Evolutionary conservation across 2,888 invertebrate genomes (phyloP).

Genomic region (Phytoseiulus persimilis): DNA sequence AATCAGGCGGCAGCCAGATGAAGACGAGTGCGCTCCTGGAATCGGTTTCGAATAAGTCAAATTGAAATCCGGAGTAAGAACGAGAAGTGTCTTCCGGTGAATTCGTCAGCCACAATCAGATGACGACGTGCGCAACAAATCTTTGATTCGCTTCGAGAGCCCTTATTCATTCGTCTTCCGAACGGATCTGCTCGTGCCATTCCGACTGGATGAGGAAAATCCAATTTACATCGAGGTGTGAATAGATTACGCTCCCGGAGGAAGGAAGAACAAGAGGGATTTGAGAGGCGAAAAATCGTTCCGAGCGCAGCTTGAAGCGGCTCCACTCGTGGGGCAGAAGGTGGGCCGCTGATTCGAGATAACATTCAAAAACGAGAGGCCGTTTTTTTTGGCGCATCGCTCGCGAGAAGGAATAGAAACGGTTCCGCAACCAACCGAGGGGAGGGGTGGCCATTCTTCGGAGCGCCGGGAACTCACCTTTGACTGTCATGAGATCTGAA

Average conservation of each 20-base stretch:
- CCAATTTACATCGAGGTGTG: background rate
- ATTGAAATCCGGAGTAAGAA: background rate
- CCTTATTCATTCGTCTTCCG: background rate
- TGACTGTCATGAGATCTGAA: conserved; percentile 9
- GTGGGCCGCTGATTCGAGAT: background rate
- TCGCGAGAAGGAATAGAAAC: too few relatives aligned
- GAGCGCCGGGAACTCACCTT: conserved; percentile 20
- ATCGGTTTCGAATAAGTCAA: too few relatives aligned
- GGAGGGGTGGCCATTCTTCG: too few relatives aligned
- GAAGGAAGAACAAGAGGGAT: background rate
- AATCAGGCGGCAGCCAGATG: conserved; percentile 62
- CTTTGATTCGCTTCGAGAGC: background rate
- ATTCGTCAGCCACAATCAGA: background rate
- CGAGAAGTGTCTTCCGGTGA: background rate
- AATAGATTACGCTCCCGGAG: background rate
- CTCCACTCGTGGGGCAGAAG: background rate
- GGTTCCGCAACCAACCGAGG: too few relatives aligned
- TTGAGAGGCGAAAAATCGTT: background rate
- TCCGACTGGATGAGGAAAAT: background rate
- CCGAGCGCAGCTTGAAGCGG: background rate
- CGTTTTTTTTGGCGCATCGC: too few relatives aligned
- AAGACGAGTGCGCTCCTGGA: conserved; percentile 75
- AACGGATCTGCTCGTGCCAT: background rate
- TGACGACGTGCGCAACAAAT: background rate
- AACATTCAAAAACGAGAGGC: too few relatives aligned